These are phyloP conservation scores for Gymnoscelis rufifasciata DNA, from an alignment of 2,888 invertebrate genomes.

Conservation along the genomic window DNA sequence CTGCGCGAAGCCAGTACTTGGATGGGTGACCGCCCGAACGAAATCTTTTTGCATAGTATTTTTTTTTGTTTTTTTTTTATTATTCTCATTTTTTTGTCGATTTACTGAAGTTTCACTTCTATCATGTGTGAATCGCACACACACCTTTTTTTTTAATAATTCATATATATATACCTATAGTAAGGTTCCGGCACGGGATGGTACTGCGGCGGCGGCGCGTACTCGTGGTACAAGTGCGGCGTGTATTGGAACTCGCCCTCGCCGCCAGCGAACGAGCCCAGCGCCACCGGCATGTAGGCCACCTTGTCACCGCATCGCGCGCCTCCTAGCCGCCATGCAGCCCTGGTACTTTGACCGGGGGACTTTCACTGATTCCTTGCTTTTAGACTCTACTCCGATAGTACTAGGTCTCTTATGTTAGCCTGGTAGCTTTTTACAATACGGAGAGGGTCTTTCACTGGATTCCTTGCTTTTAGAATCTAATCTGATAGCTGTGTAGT, in stretches of 20 bases:
- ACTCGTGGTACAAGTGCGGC: conserved; percentile 71
- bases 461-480: too few species aligned
- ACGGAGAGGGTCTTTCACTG: too few species aligned
- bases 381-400: background rate
- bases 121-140: too few species aligned
- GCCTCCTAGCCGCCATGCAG: conserved; percentile 3
- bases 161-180: too few species aligned
- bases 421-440: background rate
- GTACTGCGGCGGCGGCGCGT: conserved; percentile 77
- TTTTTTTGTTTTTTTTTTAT: too few species aligned
- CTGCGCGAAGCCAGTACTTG: too few species aligned
- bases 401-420: background rate
- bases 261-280: conserved; percentile 82
- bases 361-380: background rate
- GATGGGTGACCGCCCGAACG: too few species aligned
- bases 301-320: conserved; percentile 81
- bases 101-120: too few species aligned
- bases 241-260: conserved; percentile 78
- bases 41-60: too few species aligned
- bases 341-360: conserved; percentile 14
- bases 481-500: too few species aligned
- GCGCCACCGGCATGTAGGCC: conserved; percentile 82
- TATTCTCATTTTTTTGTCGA: too few species aligned
- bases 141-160: too few species aligned
- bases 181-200: conserved; percentile 65